Conservation (phyloP, 1,140 invertebrate genomes). For the Philopotamus ludificatus region DNA sequence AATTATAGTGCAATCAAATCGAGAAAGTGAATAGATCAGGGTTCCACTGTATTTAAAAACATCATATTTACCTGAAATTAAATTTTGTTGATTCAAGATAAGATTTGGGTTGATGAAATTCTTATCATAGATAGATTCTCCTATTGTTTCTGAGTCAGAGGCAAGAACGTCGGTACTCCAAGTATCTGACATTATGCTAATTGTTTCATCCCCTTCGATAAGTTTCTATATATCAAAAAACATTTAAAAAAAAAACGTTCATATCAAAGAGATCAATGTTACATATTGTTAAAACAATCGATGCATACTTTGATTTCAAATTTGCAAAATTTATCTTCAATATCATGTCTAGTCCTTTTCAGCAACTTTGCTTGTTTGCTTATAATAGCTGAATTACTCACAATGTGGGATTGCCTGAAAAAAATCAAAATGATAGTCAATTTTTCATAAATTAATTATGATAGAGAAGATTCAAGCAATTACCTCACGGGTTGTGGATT, state of each 20-base stretch:
- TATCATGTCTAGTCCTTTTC: constrained; percentile 86
- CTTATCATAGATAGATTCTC: constrained; percentile 64
- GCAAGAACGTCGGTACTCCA: constrained; percentile 97
- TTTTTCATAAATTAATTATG: no score
- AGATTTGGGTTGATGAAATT: constrained; percentile 46
- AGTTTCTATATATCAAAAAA: constrained; percentile 58
- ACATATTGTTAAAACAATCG: background rate
- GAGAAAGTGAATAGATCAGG: background rate
- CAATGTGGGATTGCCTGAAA: constrained; percentile 46
- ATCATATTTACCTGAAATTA: constrained; percentile 26
- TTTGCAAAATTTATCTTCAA: constrained; percentile 98
- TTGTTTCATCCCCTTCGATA: constrained; percentile 86
- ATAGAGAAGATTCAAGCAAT: no score
- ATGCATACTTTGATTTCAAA: constrained; percentile 84
- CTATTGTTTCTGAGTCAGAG: constrained; percentile 88
- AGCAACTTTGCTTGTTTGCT: constrained; percentile 61
- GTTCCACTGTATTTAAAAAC: background rate
- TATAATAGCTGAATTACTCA: constrained; percentile 47
- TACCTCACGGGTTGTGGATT: constrained; percentile 49
- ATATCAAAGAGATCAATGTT: background rate
- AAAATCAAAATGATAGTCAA: background rate
- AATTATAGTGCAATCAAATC: no score
- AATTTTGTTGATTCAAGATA: constrained; percentile 41
- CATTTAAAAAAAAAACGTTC: background rate
- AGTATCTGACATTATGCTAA: constrained; percentile 94